Percentiles rank a stretch among this genome's conserved stretches.
Evolutionary conservation across 1,140 invertebrate species (phyloP).

Genomic region (Zaprionus vittiger): DNA sequence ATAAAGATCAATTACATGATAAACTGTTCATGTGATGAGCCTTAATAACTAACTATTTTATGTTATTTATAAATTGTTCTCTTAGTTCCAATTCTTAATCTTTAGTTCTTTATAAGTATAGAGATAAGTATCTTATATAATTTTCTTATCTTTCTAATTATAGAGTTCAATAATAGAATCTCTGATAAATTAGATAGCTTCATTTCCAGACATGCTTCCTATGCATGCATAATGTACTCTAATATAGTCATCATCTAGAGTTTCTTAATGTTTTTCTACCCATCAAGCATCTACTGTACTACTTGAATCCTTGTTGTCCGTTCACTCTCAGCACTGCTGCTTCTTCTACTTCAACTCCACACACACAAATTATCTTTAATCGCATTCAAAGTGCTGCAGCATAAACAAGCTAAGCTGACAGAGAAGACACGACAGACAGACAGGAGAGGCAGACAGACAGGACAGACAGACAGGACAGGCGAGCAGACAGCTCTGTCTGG

Average conservation of each 20-base stretch:
- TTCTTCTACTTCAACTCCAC: background rate
- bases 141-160: too few relatives aligned
- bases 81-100: too few relatives aligned
- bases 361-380: background rate
- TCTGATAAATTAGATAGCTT: too few relatives aligned
- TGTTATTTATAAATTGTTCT: too few relatives aligned
- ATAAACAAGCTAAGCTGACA: conserved; percentile 10
- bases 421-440: background rate
- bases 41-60: too few relatives aligned
- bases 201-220: background rate
- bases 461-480: background rate
- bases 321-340: background rate
- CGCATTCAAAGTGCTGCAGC: conserved; percentile 3
- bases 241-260: too few relatives aligned
- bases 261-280: background rate
- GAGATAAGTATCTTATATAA: too few relatives aligned
- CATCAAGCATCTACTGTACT: background rate
- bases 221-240: too few relatives aligned
- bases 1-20: too few relatives aligned
- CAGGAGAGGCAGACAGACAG: background rate
- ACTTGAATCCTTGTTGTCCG: background rate
- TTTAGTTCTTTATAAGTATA: too few relatives aligned
- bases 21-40: too few relatives aligned
- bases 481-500: background rate
- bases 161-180: too few relatives aligned